phyloP scores from a whole-genome alignment of 2,888 invertebrate genomes.

The Epinotia nisella region DNA sequence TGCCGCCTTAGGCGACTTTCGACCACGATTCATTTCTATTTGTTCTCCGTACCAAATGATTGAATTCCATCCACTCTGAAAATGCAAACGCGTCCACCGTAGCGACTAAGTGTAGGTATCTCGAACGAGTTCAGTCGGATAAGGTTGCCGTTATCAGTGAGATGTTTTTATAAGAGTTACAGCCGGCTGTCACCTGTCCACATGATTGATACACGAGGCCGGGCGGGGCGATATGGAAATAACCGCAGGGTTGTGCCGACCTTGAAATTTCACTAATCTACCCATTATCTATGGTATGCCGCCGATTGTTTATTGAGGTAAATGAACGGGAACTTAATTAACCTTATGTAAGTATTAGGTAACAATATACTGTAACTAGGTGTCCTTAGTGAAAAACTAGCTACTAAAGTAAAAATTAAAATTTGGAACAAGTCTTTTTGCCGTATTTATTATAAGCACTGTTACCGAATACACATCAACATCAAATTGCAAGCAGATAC shows the following conservation, averaged over 20 bases:
- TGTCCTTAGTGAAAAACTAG: no score
- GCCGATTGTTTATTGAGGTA: slow-evolving; percentile 19
- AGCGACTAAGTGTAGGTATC: slow-evolving; percentile 11
- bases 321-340: not conserved
- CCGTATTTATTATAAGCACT: no score
- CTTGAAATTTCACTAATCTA: slow-evolving; percentile 53
- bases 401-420: no score
- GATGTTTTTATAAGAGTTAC: slow-evolving; percentile 61
- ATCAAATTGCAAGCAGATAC: no score
- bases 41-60: no score
- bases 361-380: no score
- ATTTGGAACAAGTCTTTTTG: no score
- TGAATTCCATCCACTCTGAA: no score
- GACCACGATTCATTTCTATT: no score
- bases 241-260: slow-evolving; percentile 64
- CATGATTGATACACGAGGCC: slow-evolving; percentile 75
- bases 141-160: slow-evolving; percentile 62
- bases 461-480: no score
- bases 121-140: slow-evolving; percentile 46
- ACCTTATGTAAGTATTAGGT: not conserved
- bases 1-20: no score
- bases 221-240: slow-evolving; percentile 62
- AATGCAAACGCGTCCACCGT: not conserved
- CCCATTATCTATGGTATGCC: slow-evolving; percentile 32
- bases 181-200: slow-evolving; percentile 62